Evolutionary conservation across 2,888 invertebrate genomes (phyloP).

Genomic region (Cheilosia impressa): DNA sequence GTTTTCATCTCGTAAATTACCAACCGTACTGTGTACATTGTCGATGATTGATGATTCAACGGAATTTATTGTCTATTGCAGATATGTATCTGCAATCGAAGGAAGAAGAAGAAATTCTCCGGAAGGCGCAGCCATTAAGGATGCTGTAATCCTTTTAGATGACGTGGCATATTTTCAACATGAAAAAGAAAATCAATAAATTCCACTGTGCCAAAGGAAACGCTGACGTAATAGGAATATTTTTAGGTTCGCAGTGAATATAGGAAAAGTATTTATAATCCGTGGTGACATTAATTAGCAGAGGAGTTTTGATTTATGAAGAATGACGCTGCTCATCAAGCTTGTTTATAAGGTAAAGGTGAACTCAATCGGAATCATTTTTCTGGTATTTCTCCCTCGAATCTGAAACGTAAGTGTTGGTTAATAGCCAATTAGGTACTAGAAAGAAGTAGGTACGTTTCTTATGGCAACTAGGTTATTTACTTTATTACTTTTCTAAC

Average conservation of each 20-base stretch:
- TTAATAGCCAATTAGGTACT: no score
- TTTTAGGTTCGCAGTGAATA: constrained; percentile 30
- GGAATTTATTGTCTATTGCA: not conserved
- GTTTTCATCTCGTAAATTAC: not conserved
- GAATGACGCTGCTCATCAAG: not conserved
- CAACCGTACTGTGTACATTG: not conserved
- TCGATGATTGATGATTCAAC: not conserved
- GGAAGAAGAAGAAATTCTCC: not conserved
- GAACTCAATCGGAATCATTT: not conserved
- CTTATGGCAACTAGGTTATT: no score
- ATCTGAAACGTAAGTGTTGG: no score
- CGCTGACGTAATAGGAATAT: constrained; percentile 57
- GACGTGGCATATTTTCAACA: constrained; percentile 19
- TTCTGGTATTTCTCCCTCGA: not conserved
- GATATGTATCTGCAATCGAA: no score
- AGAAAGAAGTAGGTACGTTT: no score
- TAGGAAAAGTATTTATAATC: constrained; percentile 5
- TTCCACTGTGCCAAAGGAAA: constrained; percentile 9
- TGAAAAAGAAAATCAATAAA: constrained; percentile 52
- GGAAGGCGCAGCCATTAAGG: not conserved
- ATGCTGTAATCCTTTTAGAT: constrained; percentile 26
- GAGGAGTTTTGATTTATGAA: constrained; percentile 9
- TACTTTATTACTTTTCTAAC: no score
- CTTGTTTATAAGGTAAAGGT: not conserved
- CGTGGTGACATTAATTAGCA: not conserved